Conservation (phyloP, 2,888 invertebrate genomes). For the Microctonus hyperodae region DNA sequence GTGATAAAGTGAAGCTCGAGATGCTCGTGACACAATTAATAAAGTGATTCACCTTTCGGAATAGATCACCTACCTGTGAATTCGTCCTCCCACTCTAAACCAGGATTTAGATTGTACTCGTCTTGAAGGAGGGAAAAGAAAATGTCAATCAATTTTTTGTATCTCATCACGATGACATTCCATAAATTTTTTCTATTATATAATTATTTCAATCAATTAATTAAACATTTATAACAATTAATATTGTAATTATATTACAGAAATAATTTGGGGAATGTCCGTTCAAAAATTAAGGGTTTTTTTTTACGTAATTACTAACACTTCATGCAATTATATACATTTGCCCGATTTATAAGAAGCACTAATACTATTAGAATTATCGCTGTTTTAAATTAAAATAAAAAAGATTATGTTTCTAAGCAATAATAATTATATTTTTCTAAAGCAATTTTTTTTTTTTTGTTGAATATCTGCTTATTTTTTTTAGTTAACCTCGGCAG, state of each 20-base stretch:
- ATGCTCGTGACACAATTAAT: slow-evolving; percentile 39
- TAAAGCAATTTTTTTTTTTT: background rate
- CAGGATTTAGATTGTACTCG: slow-evolving; percentile 99
- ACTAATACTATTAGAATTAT: background rate
- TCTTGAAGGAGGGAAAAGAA: slow-evolving; percentile 81
- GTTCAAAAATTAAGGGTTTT: background rate
- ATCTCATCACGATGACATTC: slow-evolving; percentile 53
- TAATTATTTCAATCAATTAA: background rate
- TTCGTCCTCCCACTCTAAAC: slow-evolving; percentile 99
- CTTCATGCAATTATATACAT: background rate
- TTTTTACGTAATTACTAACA: background rate
- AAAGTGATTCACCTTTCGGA: slow-evolving; percentile 49
- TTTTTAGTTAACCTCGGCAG: slow-evolving; percentile 29
- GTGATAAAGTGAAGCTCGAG: slow-evolving; percentile 37
- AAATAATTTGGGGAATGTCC: background rate
- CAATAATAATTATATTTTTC: slow-evolving; percentile 9
- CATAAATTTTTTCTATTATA: slow-evolving; percentile 8
- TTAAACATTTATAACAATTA: slow-evolving; percentile 3
- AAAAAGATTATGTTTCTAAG: slow-evolving; percentile 21
- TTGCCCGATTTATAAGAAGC: background rate
- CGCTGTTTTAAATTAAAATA: background rate
- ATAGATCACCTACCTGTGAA: slow-evolving; percentile 92
- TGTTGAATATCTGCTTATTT: background rate
- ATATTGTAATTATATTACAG: background rate
- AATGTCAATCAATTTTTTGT: slow-evolving; percentile 64